Evolutionary conservation across 2,113 vertebrate genomes (phyloP), one percentile per base, ranked within the genome.

Genomic region (Felis chaus): DNA sequence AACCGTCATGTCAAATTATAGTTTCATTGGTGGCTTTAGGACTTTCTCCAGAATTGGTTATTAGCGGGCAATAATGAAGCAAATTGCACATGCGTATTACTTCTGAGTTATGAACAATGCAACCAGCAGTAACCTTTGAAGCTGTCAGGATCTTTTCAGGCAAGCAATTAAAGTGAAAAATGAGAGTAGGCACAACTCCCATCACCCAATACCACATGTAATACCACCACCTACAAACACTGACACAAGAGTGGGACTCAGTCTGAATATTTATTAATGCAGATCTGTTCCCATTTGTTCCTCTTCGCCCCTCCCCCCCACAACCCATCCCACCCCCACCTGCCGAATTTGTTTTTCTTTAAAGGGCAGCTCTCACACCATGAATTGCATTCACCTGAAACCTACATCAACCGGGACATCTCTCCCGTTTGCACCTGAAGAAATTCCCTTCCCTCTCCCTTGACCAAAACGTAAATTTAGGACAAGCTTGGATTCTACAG

Each of bases 101-200:
- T 98, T 89, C 81, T 98, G 96, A 96, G 94, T 13, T 97, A 96
- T 96, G 97, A 98, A 97, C 97, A 97, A 96, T 94, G 85, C 89
- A 97, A 96, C 97, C 97, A 96, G 97, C 97, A 96, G 92, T 97
- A 98, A 98, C 98, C 98, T 99, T 98, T 99, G 98, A 71, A 98
- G 98, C 97, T 98, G 98, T 98, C 98, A 98, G 33, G 81, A 95
- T 98, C 95, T 95, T 97, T 97, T 99, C 97, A 98, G 97, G 98
- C 16, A 98, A 97, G 98, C 98, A 99, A 99, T 99, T 99, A 98
- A 98, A 98, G 96, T 99, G 98, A 99, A 99, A 99, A 99, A 99
- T 98, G 98, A 98, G 97, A 97, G 83, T 48, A 21, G 86, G 91
- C 66, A 36, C 95, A 98, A 98, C 95, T 98, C 85, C 96, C 97